These are phyloP conservation scores for Trichopria drosophilae DNA, from an alignment of 2,888 invertebrate genomes.

Conservation along the genomic window DNA sequence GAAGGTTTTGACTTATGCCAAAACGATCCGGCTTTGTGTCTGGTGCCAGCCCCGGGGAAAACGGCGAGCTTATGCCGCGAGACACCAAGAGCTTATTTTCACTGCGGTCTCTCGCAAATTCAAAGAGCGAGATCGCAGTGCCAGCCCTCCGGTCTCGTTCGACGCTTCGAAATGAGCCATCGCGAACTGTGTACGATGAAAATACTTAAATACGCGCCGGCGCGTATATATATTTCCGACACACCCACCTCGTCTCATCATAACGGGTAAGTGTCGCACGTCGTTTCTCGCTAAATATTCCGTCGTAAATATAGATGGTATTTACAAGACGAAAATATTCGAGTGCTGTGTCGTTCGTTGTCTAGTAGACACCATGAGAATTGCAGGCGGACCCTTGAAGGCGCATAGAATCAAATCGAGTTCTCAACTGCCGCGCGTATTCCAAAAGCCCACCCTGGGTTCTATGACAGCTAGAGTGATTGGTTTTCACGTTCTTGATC, in stretches of 20 bases:
- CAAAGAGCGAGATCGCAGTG: constrained; percentile 25
- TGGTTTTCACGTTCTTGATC: too few species aligned
- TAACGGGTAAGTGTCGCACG: constrained; percentile 47
- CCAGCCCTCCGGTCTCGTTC: constrained; percentile 29
- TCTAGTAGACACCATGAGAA: constrained; percentile 21
- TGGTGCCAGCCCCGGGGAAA: constrained; percentile 36
- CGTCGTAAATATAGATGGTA: constrained; percentile 55
- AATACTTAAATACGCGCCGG: constrained; percentile 14
- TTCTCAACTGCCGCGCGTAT: too few species aligned
- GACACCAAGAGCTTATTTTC: constrained; percentile 50
- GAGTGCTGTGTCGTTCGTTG: constrained; percentile 38
- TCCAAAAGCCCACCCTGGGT: too few species aligned
- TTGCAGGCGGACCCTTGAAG: constrained; percentile 35
- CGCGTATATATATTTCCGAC: constrained; percentile 41
- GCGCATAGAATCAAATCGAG: too few species aligned
- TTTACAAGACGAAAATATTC: constrained; percentile 54
- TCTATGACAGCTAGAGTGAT: too few species aligned
- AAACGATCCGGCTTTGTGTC: constrained; percentile 56
- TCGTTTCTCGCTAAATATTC: constrained; percentile 36
- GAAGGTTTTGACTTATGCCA: constrained; percentile 56
- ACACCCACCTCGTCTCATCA: constrained; percentile 53
- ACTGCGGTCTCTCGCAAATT: constrained; percentile 46
- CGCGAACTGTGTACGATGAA: constrained; percentile 40
- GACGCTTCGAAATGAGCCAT: constrained; percentile 55
- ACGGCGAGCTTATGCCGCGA: constrained; percentile 31